Conservation (phyloP, 2,888 invertebrate species). For the Lysandra bellargus region DNA sequence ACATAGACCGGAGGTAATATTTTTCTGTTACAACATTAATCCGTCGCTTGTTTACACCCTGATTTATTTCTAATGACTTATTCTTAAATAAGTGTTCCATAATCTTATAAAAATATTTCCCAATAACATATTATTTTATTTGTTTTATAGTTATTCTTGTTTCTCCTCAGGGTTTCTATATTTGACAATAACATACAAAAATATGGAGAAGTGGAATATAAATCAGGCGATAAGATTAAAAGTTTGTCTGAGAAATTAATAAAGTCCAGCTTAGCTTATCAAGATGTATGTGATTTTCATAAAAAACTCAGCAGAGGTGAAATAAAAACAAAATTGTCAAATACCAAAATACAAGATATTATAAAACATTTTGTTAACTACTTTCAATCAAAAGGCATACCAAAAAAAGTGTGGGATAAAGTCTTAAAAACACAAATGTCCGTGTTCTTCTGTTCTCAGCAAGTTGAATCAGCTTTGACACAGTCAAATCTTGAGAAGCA, state of each 20-base stretch:
- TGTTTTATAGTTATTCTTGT: background rate
- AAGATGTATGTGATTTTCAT: slow-evolving; percentile 52
- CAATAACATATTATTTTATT: background rate
- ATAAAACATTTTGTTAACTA: slow-evolving; percentile 49
- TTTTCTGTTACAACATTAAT: background rate
- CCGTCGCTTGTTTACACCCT: too few species aligned
- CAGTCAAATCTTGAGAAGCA: slow-evolving; percentile 46
- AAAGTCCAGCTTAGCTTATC: slow-evolving; percentile 49
- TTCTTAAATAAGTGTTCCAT: background rate
- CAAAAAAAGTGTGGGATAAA: slow-evolving; percentile 43
- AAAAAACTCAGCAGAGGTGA: slow-evolving; percentile 48
- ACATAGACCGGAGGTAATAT: slow-evolving; percentile 56
- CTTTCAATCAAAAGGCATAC: slow-evolving; percentile 39
- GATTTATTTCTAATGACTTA: too few species aligned
- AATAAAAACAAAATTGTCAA: slow-evolving; percentile 51
- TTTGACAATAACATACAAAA: slow-evolving; percentile 64
- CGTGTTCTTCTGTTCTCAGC: slow-evolving; percentile 45
- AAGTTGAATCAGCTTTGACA: slow-evolving; percentile 47
- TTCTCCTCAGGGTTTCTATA: slow-evolving; percentile 57
- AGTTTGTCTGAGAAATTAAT: slow-evolving; percentile 48
- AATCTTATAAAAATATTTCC: background rate
- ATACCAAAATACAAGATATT: slow-evolving; percentile 45
- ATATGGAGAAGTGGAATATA: slow-evolving; percentile 60
- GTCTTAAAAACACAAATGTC: slow-evolving; percentile 50
- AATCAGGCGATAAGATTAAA: slow-evolving; percentile 43